Evolutionary conservation across 1,140 invertebrate genomes (phyloP).

Genomic region (Octopus sinensis): DNA sequence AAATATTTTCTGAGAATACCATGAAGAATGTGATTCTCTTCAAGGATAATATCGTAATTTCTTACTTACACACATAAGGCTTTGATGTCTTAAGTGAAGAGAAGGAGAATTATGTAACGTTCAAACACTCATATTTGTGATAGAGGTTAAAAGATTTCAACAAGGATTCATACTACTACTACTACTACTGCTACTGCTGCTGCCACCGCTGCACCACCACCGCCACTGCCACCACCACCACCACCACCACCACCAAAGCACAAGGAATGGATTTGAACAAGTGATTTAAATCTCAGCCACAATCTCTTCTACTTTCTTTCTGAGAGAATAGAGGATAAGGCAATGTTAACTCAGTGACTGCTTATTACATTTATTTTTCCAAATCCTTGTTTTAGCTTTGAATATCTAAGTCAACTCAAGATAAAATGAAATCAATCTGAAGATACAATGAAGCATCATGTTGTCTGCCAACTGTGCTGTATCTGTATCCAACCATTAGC

Average conservation of each 20-base stretch:
- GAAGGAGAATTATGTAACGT: neutral
- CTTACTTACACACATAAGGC: too few relatives aligned
- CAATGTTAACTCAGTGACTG: neutral
- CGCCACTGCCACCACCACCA: neutral
- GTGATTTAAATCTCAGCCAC: conserved; percentile 1
- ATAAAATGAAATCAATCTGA: too few relatives aligned
- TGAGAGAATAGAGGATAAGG: conserved; percentile 7
- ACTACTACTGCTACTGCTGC: neutral
- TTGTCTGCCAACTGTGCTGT: too few relatives aligned
- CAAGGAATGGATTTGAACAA: neutral
- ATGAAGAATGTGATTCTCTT: too few relatives aligned
- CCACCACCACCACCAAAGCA: too few relatives aligned
- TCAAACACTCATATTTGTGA: neutral
- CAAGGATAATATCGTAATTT: too few relatives aligned
- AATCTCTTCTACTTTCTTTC: conserved; percentile 16
- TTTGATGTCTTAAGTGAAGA: neutral
- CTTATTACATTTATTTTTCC: neutral
- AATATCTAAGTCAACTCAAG: too few relatives aligned
- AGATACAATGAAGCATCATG: too few relatives aligned
- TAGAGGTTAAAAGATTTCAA: neutral
- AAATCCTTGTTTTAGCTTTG: too few relatives aligned
- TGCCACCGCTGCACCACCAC: neutral
- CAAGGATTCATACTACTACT: neutral
- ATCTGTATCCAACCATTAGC: too few relatives aligned
- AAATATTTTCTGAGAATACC: too few relatives aligned